These are phyloP conservation scores for Temnothorax rugatulus DNA, from an alignment of 2,888 invertebrate species.

Conservation along the genomic window DNA sequence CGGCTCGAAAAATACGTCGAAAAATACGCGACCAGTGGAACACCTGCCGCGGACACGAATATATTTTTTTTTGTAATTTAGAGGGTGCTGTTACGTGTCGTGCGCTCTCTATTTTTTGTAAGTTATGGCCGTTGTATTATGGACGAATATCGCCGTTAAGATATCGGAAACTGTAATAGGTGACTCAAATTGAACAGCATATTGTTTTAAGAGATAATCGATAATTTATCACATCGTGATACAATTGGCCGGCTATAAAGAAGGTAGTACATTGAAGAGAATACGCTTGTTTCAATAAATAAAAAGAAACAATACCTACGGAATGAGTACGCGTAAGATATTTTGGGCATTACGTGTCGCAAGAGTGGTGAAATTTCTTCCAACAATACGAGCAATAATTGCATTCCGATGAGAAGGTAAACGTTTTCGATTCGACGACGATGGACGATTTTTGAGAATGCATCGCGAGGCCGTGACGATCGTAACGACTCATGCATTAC, in stretches of 20 bases:
- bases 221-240: slow-evolving; percentile 21
- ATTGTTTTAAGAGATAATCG: background rate
- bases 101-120: slow-evolving; percentile 31
- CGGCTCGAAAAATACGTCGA: slow-evolving; percentile 33
- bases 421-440: slow-evolving; percentile 28
- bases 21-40: background rate
- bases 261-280: background rate
- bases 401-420: background rate
- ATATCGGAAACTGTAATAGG: background rate
- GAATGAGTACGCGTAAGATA: background rate
- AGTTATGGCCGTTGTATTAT: background rate
- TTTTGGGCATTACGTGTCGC: background rate
- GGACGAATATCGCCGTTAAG: slow-evolving; percentile 11
- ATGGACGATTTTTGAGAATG: slow-evolving; percentile 43
- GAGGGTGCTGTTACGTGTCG: slow-evolving; percentile 32
- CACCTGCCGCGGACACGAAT: slow-evolving; percentile 37
- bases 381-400: background rate
- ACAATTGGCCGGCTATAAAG: background rate
- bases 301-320: background rate
- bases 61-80: slow-evolving; percentile 43
- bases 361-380: background rate
- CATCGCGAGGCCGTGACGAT: slow-evolving; percentile 3
- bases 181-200: background rate
- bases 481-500: slow-evolving; percentile 55
- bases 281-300: no score